These are phyloP conservation scores for Motacilla tschutschensis DNA, from an alignment of 2,113 vertebrate species.

Conservation along the genomic window DNA sequence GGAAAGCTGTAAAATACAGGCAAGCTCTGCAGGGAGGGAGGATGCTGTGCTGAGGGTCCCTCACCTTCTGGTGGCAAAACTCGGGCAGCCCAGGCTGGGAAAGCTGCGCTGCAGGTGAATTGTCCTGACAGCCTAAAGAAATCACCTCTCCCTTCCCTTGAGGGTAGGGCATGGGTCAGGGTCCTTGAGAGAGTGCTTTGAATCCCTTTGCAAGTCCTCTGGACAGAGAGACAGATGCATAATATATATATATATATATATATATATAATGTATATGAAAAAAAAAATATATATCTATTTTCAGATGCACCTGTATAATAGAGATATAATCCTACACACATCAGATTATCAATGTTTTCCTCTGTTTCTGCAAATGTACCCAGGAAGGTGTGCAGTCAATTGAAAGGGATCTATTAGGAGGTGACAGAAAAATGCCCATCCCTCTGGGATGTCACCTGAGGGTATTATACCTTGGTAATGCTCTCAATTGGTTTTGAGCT, in stretches of 20 bases:
- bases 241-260: neutral
- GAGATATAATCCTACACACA: neutral
- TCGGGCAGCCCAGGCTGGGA: neutral
- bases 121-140: neutral
- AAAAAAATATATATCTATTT: neutral
- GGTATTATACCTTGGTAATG: neutral
- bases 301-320: neutral
- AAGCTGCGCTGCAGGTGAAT: neutral
- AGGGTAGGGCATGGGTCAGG: rapidly evolving
- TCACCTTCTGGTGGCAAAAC: neutral
- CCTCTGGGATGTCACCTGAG: neutral
- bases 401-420: neutral
- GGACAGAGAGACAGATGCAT: neutral
- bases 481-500: neutral
- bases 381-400: neutral
- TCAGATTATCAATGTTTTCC: neutral
- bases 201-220: neutral
- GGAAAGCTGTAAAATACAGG: neutral
- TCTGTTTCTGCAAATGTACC: neutral
- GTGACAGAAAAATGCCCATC: neutral
- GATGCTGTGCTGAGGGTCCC: neutral
- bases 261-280: neutral
- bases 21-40: neutral
- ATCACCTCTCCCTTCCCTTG: neutral
- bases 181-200: neutral